Percentiles rank a stretch among this genome's conserved stretches.
phyloP scores from a whole-genome alignment of 2,797 vertebrate species.

The Gymnodraco acuticeps region DNA sequence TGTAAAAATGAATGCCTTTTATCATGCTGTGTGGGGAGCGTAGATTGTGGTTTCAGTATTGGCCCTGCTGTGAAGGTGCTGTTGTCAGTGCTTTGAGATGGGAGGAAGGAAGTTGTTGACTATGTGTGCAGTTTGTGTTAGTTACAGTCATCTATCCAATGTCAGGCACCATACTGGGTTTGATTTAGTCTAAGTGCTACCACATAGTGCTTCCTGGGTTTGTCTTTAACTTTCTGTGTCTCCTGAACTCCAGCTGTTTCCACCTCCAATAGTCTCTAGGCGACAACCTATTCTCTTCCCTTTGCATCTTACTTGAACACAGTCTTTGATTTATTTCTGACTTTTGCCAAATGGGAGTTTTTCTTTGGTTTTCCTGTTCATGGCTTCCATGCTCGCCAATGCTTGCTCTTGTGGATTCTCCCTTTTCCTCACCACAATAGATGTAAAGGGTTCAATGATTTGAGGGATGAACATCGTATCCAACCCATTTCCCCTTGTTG shows the following conservation, averaged over 20 bases:
- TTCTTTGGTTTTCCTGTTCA: conserved; percentile 13
- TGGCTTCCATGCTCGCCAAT: not conserved
- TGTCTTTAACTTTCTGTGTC: conserved; percentile 6
- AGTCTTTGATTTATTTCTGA: conserved; percentile 1
- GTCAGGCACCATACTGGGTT: conserved; percentile 10
- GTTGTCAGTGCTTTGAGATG: conserved; percentile 1
- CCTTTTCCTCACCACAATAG: conserved; percentile 33
- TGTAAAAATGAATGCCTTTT: conserved; percentile 1
- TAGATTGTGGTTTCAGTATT: conserved; percentile 9
- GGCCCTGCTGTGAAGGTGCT: conserved; percentile 13
- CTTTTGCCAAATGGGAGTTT: not conserved
- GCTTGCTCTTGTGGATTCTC: conserved; percentile 18
- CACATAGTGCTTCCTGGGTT: not conserved
- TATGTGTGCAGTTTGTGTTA: not conserved
- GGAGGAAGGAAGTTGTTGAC: conserved; percentile 15
- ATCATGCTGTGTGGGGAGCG: not conserved
- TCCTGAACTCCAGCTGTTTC: not conserved
- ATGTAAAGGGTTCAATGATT: conserved; percentile 38
- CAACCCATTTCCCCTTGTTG: conserved; percentile 17
- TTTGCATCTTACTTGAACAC: not conserved
- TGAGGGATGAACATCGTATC: conserved; percentile 31
- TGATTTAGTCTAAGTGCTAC: conserved; percentile 6
- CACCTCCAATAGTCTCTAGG: not conserved
- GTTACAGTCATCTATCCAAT: conserved; percentile 12
- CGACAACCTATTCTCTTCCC: not conserved